phyloP scores from a whole-genome alignment of 2,113 vertebrate genomes.

The Amazona vittata region DNA sequence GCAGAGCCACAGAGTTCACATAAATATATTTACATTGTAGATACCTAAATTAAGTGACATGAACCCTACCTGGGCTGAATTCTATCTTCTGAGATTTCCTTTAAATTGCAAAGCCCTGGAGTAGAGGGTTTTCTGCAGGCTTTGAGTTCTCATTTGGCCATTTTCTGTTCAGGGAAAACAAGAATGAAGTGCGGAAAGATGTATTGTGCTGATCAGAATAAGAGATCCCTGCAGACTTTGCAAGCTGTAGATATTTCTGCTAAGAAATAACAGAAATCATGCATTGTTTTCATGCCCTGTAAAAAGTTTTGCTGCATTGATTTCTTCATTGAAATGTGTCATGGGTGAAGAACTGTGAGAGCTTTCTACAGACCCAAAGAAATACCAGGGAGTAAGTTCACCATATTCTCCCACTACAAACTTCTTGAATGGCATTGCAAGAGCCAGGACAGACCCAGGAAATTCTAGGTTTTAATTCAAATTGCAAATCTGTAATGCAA shows the following conservation, averaged over 20 bases:
- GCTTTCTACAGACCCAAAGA: not conserved
- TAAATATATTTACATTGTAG: not conserved
- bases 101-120: accelerated
- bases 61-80: not conserved
- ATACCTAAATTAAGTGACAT: not conserved
- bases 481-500: not conserved
- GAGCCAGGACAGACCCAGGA: not conserved
- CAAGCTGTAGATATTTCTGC: not conserved
- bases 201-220: not conserved
- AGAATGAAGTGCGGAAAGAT: not conserved
- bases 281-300: not conserved
- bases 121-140: not conserved
- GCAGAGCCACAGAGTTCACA: not conserved
- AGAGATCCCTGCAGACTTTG: not conserved
- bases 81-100: not conserved
- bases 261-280: not conserved
- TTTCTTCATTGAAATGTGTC: not conserved
- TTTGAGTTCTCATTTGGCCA: not conserved
- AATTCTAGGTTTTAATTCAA: not conserved
- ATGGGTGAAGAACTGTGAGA: not conserved
- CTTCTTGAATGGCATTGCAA: not conserved
- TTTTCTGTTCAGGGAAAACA: not conserved
- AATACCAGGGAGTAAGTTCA: not conserved
- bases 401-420: accelerated
- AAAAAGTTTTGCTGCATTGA: not conserved